Evolutionary conservation across 1,140 invertebrate genomes (phyloP), one percentile per base, ranked within the genome.

Genomic region (Hylyphantes graminicola): DNA sequence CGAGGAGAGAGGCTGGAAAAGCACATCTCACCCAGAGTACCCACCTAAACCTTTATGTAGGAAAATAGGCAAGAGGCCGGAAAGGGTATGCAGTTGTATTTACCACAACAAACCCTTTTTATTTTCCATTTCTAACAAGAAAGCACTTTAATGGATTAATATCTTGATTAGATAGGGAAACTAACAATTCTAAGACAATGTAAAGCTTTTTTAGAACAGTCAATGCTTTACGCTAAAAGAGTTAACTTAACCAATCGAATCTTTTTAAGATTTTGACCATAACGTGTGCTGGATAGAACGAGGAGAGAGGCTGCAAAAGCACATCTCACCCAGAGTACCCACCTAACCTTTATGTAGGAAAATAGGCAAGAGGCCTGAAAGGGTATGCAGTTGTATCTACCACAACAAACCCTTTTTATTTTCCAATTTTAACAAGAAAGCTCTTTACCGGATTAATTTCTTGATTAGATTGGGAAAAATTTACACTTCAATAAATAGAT

Each of bases 21-120:
- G 65, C 61, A 65, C 68, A 64, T 74, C 79, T 82, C 81, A 83
- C 81, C 73, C 81, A 83, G 81, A 83, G 81, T 17, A 75, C 53
- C 63, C 53, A 65, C 61, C 13, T 67, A 50, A n/a, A 83, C 81
- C 81, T 83, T 83, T 10, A 21, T 83, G 12, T 75, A 83, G 81
- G 81, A 83, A 76, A 83, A 53, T 61, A 72, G 11, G 10, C 10
- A 53, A 68, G 8, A 80, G 50, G 10, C 65, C 65, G n/a, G 10
- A 59, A 72, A 67, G 10, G 35, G 53, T 13, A 64, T 21, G 50
- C 67, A n/a, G 13, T 19, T 70, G 21, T 59, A 35, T 21, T 19
- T 78, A 9, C 51, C 15, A 21, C 8, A 70, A 65, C 13, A 59
- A 67, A 50, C 77, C 57, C 48, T 74, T 74, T 78, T 57, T 13